Percentiles rank a stretch among this genome's conserved stretches.
phyloP scores from a whole-genome alignment of 2,888 invertebrate genomes.

The Coecobrya sp. region DNA sequence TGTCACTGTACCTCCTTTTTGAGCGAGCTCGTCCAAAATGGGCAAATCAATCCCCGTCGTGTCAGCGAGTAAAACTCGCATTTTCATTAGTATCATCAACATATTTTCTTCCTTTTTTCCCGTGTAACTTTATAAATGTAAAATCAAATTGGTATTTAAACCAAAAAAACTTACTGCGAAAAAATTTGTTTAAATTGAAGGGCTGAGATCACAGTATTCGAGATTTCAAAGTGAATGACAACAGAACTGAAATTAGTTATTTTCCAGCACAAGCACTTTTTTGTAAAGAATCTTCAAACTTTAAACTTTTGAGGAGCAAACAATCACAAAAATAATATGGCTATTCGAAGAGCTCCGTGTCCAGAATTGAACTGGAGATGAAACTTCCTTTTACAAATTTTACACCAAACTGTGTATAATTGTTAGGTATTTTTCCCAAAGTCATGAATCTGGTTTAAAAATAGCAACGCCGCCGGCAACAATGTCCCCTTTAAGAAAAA shows the following conservation, averaged over 20 bases:
- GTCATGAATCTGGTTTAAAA: conserved; percentile 14
- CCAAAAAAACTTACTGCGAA: conserved; percentile 9
- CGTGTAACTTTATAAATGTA: conserved; percentile 10
- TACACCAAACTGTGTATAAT: background rate
- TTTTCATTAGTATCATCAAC: conserved; percentile 83
- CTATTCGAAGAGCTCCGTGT: background rate
- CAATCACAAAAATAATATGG: background rate
- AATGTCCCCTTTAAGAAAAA: background rate
- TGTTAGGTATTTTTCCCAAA: background rate
- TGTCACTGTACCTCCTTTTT: conserved; percentile 83
- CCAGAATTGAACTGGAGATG: conserved; percentile 22
- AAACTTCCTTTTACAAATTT: background rate
- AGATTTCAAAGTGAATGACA: background rate
- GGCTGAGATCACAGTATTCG: conserved; percentile 42
- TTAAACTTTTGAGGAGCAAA: background rate
- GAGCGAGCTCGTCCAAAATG: conserved; percentile 83
- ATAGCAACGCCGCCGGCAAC: conserved; percentile 17
- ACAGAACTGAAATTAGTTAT: background rate
- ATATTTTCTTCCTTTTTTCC: conserved; percentile 64
- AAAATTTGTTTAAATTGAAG: background rate
- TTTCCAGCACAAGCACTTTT: background rate
- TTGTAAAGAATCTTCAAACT: too few species aligned
- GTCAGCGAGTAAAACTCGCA: conserved; percentile 81
- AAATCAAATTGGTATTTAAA: background rate
- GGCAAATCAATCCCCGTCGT: conserved; percentile 83